phyloP scores from a whole-genome alignment of 2,888 invertebrate species.

The Microctonus brassicae region DNA sequence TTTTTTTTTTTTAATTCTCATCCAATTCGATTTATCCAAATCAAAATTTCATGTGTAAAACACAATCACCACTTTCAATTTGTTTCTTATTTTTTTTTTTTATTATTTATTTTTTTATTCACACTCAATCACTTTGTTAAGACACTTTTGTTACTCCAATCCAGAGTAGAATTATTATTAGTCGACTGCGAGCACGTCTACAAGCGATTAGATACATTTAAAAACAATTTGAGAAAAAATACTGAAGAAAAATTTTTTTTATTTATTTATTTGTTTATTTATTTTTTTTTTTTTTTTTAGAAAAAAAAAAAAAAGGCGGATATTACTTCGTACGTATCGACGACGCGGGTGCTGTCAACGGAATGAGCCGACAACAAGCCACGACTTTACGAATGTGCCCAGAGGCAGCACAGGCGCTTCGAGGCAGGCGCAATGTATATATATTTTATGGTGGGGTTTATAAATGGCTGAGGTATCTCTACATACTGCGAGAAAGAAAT shows the following conservation, averaged over 20 bases:
- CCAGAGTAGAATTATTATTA: background rate
- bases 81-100: background rate
- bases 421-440: constrained; percentile 40
- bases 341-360: constrained; percentile 59
- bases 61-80: background rate
- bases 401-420: constrained; percentile 44
- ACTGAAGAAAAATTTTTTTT: constrained; percentile 1
- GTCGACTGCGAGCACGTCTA: background rate
- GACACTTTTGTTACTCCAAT: constrained; percentile 22
- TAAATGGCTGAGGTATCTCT: constrained; percentile 7
- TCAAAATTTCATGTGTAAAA: too few relatives aligned
- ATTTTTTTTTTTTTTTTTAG: background rate
- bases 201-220: background rate
- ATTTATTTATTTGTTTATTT: background rate
- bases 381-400: constrained; percentile 35
- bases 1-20: background rate
- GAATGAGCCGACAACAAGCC: constrained; percentile 42
- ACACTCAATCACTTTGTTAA: too few relatives aligned
- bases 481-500: constrained; percentile 7
- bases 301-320: background rate
- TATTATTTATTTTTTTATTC: too few relatives aligned
- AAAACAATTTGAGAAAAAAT: background rate
- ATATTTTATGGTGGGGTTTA: constrained; percentile 29
- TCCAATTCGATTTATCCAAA: background rate
- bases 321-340: constrained; percentile 31